phyloP scores from a whole-genome alignment of 2,888 invertebrate species.

The Drosophila dives region DNA sequence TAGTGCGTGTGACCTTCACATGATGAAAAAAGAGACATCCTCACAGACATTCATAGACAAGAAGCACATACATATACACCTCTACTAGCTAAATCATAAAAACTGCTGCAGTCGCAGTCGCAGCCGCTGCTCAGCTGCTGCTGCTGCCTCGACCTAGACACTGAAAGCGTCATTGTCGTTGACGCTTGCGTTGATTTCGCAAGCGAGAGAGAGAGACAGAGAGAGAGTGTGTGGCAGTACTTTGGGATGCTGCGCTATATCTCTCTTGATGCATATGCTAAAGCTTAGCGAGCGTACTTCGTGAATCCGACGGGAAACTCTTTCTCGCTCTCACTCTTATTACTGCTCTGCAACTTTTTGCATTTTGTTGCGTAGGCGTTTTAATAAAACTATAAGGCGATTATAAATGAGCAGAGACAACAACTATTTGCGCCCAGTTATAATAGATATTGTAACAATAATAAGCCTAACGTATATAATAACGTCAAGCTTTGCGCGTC shows the following conservation, averaged over 20 bases:
- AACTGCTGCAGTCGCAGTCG: constrained; percentile 28
- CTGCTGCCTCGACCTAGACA: constrained; percentile 77
- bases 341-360: constrained; percentile 16
- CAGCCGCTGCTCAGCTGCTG: constrained; percentile 7
- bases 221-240: background rate
- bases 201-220: background rate
- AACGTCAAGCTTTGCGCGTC: constrained; percentile 1
- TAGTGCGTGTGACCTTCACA: constrained; percentile 38
- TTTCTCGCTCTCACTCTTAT: background rate
- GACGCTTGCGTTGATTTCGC: constrained; percentile 16
- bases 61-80: constrained; percentile 16
- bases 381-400: constrained; percentile 60
- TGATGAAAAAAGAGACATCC: constrained; percentile 12
- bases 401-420: constrained; percentile 43
- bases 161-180: constrained; percentile 54
- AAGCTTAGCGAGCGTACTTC: constrained; percentile 42
- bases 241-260: constrained; percentile 17
- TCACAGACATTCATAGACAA: constrained; percentile 5
- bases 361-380: constrained; percentile 45
- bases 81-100: constrained; percentile 20
- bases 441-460: constrained; percentile 8
- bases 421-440: background rate
- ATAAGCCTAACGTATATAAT: constrained; percentile 11
- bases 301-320: constrained; percentile 37
- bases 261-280: constrained; percentile 41